These are phyloP conservation scores for Loripinus fragilis DNA, from an alignment of 2,888 invertebrate genomes.

Conservation along the genomic window DNA sequence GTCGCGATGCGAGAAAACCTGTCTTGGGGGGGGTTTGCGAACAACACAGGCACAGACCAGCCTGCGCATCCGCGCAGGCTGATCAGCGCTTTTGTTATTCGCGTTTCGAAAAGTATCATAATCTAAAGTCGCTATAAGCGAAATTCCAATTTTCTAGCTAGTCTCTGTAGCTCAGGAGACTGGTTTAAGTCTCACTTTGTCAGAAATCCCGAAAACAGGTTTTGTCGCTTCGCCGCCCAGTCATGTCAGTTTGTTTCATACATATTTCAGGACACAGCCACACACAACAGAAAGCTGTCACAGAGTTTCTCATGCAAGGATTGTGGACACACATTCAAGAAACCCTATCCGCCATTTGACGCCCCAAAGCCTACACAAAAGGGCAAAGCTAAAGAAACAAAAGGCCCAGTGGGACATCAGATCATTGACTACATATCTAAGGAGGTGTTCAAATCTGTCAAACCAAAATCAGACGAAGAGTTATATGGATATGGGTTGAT, in stretches of 20 bases:
- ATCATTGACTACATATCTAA: constrained; percentile 77
- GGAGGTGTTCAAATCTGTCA: constrained; percentile 56
- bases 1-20: too few species aligned
- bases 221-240: too few species aligned
- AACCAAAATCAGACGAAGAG: constrained; percentile 66
- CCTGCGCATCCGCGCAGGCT: too few species aligned
- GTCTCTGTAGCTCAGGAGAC: too few species aligned
- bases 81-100: too few species aligned
- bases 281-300: constrained; percentile 67
- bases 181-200: too few species aligned
- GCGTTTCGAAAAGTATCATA: too few species aligned
- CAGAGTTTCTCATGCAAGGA: constrained; percentile 69
- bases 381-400: constrained; percentile 28
- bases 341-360: constrained; percentile 71
- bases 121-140: too few species aligned
- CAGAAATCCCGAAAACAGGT: too few species aligned
- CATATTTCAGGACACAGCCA: constrained; percentile 39
- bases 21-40: too few species aligned
- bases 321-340: constrained; percentile 74
- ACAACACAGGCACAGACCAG: too few species aligned
- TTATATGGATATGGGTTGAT: constrained; percentile 75
- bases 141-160: too few species aligned
- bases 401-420: constrained; percentile 40
- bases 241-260: neutral
- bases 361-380: constrained; percentile 39